A percentile compares a stretch with the other conserved stretches of the same genome.
These are phyloP conservation scores for Malurus melanocephalus DNA, from an alignment of 2,113 vertebrate genomes.

Conservation along the genomic window DNA sequence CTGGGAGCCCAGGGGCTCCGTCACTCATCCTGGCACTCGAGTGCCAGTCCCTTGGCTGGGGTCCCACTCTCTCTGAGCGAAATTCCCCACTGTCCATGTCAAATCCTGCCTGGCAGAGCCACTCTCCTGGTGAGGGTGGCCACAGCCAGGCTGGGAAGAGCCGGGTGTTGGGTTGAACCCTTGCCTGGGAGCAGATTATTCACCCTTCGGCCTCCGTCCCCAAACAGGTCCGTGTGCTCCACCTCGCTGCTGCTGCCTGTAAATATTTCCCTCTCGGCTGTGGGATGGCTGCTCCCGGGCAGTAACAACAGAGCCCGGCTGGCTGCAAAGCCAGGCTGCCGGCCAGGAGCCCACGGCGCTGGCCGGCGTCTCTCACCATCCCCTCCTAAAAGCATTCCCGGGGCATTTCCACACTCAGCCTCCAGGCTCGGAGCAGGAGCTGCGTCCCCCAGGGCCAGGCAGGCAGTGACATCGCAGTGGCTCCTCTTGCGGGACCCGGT, in stretches of 20 bases:
- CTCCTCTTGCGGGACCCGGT: neutral
- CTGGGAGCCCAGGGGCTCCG: neutral
- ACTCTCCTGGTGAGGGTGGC: neutral
- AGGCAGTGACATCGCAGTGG: neutral
- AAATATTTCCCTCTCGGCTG: neutral
- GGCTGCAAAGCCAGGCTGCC: neutral
- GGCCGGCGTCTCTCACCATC: neutral
- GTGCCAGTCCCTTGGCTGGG: neutral
- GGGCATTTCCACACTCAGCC: rapidly evolving
- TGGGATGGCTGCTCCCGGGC: neutral
- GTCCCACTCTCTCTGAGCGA: neutral
- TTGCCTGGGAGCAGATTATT: constrained; percentile 25
- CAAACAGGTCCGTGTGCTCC: constrained; percentile 48
- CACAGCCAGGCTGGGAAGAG: neutral
- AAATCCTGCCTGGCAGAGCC: neutral
- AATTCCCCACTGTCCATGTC: neutral
- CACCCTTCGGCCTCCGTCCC: neutral
- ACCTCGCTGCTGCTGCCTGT: constrained; percentile 7
- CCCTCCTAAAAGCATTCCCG: neutral
- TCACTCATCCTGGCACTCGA: rapidly evolving
- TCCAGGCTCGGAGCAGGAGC: neutral
- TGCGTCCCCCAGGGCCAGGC: neutral
- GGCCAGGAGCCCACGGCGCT: neutral
- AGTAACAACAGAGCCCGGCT: neutral
- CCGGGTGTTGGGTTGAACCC: neutral